Base-by-base conservation (phyloP, 1,140 invertebrate species). In the Nylanderia fulva region DNA sequence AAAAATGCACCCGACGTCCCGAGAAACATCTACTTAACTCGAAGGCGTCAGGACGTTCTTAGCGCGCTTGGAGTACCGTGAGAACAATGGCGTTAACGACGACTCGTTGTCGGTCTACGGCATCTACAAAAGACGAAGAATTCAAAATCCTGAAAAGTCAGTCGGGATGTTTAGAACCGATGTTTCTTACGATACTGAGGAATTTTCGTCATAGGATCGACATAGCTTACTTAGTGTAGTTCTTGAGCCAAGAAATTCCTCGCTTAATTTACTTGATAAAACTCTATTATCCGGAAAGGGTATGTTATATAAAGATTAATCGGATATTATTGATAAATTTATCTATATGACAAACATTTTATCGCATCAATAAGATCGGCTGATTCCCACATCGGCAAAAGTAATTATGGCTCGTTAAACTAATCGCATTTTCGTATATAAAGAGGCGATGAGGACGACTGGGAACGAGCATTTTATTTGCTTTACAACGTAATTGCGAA, bases 1-100 rank as follows among this genome's bases (percentile, higher is more conserved):
- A 87, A 76, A 86, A 86, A 87, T 86, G 60, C 86, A 80, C 75
- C 84, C 72, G 64, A 86, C 75, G 84, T 74, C 13, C 74, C 75
- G 52, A 45, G 86, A 87, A 87, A 82, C 84, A 87, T 86, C 85
- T 79, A 82, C 85, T 87, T 87, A 86, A 82, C 60, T 60, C 33
- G 77, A 48, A 33, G 42, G 64, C 52, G 60, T 39, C 60, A 29
- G 11, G 39, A 71, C 36, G 60, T 48, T 69, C 64, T 86, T 86
- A 86, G 82, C 48, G 39, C 15, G 68, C 33, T 42, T 61, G 84
- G 52, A 72, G 84, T 60, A 36, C 82, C 85, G 63, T 79, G 74
- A 86, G 85, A 86, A 86, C 82, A 86, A 85, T 86, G 66, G 66
- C 74, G 61, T 85, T 75, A 85, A 86, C 60, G 64, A 76, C 84